These are phyloP conservation scores for Ips nitidus DNA, from an alignment of 1,140 invertebrate species.

Conservation along the genomic window DNA sequence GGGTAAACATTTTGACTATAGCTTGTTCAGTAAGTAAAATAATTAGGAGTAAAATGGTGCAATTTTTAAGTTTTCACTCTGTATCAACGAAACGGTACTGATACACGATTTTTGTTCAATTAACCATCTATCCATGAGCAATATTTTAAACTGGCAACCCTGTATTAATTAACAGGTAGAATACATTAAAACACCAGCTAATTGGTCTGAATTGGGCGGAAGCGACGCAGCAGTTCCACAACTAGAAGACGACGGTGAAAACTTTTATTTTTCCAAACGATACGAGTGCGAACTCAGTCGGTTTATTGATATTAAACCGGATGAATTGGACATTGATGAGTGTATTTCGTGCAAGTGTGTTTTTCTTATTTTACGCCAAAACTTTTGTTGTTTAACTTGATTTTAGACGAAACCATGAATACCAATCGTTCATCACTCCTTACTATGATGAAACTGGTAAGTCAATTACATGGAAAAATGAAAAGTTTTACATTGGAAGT, in stretches of 20 bases:
- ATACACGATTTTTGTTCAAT: no score
- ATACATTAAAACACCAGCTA: conserved; percentile 34
- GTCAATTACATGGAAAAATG: conserved; percentile 34
- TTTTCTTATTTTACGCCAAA: background rate
- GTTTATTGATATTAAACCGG: conserved; percentile 68
- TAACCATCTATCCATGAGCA: no score
- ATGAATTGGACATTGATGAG: conserved; percentile 51
- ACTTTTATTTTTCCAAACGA: conserved; percentile 66
- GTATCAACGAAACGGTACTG: no score
- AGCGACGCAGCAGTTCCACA: conserved; percentile 18
- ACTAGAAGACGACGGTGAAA: conserved; percentile 59
- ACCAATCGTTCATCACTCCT: conserved; percentile 36
- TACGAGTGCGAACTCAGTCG: conserved; percentile 67
- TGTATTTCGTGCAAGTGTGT: conserved; percentile 38
- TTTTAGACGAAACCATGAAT: conserved; percentile 36
- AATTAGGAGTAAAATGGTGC: no score
- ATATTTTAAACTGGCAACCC: no score
- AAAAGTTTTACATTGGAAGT: conserved; percentile 59
- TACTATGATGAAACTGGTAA: conserved; percentile 48
- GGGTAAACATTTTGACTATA: no score
- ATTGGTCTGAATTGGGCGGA: conserved; percentile 41
- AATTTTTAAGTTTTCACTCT: no score
- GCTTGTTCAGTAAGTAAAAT: no score
- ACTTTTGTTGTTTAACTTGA: no score
- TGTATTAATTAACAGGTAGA: conserved; percentile 32